Conservation (phyloP, 2,888 invertebrate species). For the Sphecodes monilicornis region DNA sequence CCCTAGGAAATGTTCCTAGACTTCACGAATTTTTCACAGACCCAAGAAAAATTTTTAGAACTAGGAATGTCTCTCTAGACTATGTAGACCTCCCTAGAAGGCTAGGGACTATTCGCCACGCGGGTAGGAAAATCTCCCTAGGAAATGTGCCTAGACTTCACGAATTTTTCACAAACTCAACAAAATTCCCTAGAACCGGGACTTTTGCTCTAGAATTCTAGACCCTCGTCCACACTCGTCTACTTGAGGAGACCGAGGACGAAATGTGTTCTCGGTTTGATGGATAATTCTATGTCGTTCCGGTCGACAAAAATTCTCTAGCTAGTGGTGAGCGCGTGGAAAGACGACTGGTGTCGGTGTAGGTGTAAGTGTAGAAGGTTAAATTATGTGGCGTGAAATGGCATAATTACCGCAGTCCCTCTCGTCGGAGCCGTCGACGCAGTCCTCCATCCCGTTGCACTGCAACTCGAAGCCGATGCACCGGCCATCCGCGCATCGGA, state of each 20-base stretch:
- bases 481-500: constrained; percentile 86
- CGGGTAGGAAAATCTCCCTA: background rate
- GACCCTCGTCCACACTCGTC: background rate
- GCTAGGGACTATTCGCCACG: background rate
- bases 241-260: background rate
- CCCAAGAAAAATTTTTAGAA: too few relatives aligned
- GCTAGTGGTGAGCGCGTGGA: background rate
- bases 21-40: too few relatives aligned
- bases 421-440: constrained; percentile 87
- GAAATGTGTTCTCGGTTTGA: background rate
- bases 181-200: background rate
- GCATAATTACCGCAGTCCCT: constrained; percentile 85
- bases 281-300: background rate
- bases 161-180: background rate
- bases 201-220: background rate
- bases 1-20: too few relatives aligned
- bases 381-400: constrained; percentile 51
- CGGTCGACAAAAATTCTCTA: background rate
- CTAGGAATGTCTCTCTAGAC: too few relatives aligned
- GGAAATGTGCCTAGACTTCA: background rate
- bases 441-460: constrained; percentile 88
- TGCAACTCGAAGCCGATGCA: constrained; percentile 86
- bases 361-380: constrained; percentile 12
- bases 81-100: too few relatives aligned
- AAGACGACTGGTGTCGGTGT: constrained; percentile 6